phyloP scores from a whole-genome alignment of 1,140 invertebrate genomes.

The Ostrea edulis region DNA sequence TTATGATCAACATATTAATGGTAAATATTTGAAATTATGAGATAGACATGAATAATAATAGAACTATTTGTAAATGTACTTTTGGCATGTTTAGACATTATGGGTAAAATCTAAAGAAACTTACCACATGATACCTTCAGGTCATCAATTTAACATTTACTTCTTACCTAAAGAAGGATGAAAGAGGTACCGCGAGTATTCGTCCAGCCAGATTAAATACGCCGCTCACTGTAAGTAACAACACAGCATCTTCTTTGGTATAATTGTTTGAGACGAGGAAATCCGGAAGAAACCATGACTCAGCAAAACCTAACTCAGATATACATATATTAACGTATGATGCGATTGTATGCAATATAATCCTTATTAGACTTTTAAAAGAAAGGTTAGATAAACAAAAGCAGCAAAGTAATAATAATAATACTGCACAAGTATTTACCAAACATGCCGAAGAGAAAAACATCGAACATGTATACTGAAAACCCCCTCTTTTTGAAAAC shows the following conservation, averaged over 20 bases:
- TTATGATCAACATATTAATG: background rate
- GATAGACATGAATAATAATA: background rate
- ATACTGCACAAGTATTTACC: background rate
- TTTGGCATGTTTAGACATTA: background rate
- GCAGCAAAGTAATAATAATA: background rate
- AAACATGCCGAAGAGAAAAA: background rate
- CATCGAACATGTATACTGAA: background rate
- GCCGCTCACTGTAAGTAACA: constrained; percentile 18
- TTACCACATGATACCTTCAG: too few species aligned
- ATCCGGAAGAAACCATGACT: constrained; percentile 26
- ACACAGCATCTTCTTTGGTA: background rate
- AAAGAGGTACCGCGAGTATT: background rate
- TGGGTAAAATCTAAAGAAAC: too few species aligned
- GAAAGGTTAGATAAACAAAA: background rate
- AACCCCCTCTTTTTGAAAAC: background rate
- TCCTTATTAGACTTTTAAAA: background rate
- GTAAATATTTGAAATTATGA: background rate
- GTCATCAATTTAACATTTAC: background rate
- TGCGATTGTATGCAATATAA: background rate
- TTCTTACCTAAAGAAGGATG: background rate
- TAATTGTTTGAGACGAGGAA: constrained; percentile 17
- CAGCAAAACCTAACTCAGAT: background rate
- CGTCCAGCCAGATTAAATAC: background rate
- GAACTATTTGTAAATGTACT: background rate
- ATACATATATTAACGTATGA: background rate